Evolutionary conservation across 2,113 vertebrate genomes (phyloP).

Genomic region (Podilymbus podiceps): DNA sequence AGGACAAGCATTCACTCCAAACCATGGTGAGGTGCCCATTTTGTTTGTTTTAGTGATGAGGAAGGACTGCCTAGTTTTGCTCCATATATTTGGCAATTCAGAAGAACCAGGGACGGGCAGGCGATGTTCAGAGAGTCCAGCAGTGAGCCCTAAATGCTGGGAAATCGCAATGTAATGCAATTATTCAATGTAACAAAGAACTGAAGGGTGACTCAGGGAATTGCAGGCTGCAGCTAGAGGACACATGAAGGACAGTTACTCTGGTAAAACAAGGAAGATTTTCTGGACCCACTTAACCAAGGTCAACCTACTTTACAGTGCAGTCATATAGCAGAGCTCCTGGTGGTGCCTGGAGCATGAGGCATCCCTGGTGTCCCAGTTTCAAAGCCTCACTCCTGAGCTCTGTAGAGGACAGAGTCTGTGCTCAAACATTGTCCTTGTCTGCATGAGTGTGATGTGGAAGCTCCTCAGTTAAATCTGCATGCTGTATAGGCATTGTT

Average conservation of each 20-base stretch:
- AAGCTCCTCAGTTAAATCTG: neutral
- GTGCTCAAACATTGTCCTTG: neutral
- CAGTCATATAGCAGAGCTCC: neutral
- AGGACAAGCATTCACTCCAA: neutral
- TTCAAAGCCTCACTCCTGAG: neutral
- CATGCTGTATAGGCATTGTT: neutral
- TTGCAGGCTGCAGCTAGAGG: neutral
- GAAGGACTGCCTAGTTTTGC: neutral
- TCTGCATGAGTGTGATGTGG: neutral
- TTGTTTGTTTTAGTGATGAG: neutral
- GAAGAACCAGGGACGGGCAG: neutral
- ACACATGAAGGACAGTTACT: neutral
- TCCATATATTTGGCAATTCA: neutral
- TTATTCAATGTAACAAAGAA: neutral
- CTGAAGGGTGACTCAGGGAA: neutral
- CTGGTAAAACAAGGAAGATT: neutral
- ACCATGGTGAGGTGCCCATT: neutral
- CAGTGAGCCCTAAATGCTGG: neutral
- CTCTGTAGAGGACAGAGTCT: neutral
- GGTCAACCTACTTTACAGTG: constrained; percentile 20
- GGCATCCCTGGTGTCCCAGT: neutral
- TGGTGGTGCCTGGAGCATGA: neutral
- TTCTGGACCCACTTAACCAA: constrained; percentile 36
- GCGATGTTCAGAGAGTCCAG: neutral
- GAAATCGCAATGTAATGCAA: neutral